Evolutionary conservation across 2,113 vertebrate genomes (phyloP).

Genomic region (Cyprinodon variegatus): DNA sequence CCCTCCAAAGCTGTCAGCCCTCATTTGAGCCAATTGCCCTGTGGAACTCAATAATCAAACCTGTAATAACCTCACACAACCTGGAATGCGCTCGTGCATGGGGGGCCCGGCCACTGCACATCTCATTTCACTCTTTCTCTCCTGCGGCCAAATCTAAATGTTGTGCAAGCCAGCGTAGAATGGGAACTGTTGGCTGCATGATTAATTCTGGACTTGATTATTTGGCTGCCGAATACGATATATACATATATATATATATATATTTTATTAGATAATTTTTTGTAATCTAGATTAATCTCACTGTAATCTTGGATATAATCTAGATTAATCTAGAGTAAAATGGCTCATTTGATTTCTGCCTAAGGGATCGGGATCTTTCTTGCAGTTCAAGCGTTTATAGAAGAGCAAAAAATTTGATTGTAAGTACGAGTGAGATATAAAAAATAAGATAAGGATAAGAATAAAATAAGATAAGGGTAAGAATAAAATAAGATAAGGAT

Average conservation of each 20-base stretch:
- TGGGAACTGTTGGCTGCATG: slow-evolving; percentile 21
- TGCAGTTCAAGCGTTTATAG: too few species aligned
- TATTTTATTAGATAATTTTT: neutral
- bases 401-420: too few species aligned
- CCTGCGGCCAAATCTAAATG: slow-evolving; percentile 36
- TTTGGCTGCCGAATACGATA: slow-evolving; percentile 21
- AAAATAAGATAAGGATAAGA: too few species aligned
- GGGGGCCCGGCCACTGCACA: slow-evolving; percentile 26
- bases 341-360: too few species aligned
- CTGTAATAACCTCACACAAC: slow-evolving; percentile 73
- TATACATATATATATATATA: neutral
- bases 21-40: slow-evolving; percentile 79
- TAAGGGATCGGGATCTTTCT: too few species aligned
- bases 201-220: slow-evolving; percentile 43
- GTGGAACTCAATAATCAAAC: slow-evolving; percentile 77
- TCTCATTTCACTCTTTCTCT: slow-evolving; percentile 14
- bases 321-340: too few species aligned
- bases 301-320: too few species aligned
- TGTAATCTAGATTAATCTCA: too few species aligned
- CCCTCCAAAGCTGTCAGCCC: slow-evolving; percentile 76
- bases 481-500: too few species aligned
- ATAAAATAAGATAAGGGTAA: too few species aligned
- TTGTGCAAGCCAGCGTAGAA: slow-evolving; percentile 37
- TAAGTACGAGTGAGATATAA: too few species aligned
- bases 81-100: slow-evolving; percentile 35